Conservation (phyloP, 2,113 vertebrate species). For the Tiliqua scincoides region DNA sequence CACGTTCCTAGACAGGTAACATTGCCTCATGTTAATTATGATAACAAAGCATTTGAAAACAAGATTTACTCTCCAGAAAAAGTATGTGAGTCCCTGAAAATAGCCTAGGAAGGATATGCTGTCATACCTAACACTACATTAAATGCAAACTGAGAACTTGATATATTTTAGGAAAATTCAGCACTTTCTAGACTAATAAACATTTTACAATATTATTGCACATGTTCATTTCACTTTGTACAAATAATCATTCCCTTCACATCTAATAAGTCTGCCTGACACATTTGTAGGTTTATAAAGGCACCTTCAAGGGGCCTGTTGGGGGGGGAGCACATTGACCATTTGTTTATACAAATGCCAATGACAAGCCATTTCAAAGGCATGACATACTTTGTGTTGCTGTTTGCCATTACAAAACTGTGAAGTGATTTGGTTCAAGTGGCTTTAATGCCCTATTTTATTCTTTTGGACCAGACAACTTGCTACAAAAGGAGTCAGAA, state of each 20-base stretch:
- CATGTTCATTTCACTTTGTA: conserved; percentile 87
- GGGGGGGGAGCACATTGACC: conserved; percentile 79
- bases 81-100: conserved; percentile 81
- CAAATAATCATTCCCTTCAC: conserved; percentile 88
- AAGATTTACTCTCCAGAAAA: conserved; percentile 77
- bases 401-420: conserved; percentile 70
- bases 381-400: conserved; percentile 69
- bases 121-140: conserved; percentile 89
- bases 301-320: conserved; percentile 81
- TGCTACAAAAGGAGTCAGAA: not conserved
- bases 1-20: conserved; percentile 60
- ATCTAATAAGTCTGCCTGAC: conserved; percentile 90
- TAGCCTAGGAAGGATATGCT: conserved; percentile 86
- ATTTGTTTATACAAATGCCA: conserved; percentile 79
- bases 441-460: not conserved
- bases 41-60: conserved; percentile 73
- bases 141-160: conserved; percentile 88
- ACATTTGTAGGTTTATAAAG: conserved; percentile 85
- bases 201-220: conserved; percentile 90
- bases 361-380: conserved; percentile 73
- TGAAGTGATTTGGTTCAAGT: conserved; percentile 62
- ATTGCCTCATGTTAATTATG: conserved; percentile 54
- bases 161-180: conserved; percentile 89
- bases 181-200: conserved; percentile 89
- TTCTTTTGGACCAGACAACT: not conserved